These are phyloP conservation scores for Sebastes trivittatus DNA, from an alignment of 2,797 vertebrate species.

Conservation along the genomic window DNA sequence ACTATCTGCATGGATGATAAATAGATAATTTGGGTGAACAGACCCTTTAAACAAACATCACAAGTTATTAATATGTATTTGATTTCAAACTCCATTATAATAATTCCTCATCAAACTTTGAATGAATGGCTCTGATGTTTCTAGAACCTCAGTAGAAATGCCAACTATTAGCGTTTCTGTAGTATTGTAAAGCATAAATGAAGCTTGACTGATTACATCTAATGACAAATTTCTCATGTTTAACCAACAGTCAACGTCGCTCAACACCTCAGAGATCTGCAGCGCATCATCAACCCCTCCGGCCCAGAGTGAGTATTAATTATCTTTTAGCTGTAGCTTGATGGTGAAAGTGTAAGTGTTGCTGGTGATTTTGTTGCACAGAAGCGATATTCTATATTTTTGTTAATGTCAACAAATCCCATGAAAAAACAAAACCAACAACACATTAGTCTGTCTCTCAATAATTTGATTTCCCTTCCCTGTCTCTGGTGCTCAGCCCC, in stretches of 20 bases:
- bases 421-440: not conserved
- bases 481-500: not conserved
- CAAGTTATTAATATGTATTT: not conserved
- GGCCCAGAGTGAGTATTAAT: slow-evolving; percentile 55
- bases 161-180: not conserved
- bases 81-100: not conserved
- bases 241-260: slow-evolving; percentile 18
- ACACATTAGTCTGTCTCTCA: not conserved
- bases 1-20: not conserved
- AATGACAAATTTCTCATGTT: slow-evolving; percentile 10
- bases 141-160: not conserved
- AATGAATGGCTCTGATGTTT: not conserved
- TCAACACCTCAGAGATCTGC: slow-evolving; percentile 63
- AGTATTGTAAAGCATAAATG: not conserved
- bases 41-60: not conserved
- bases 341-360: not conserved
- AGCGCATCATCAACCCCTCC: slow-evolving; percentile 54
- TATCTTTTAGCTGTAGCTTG: not conserved
- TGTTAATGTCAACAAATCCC: not conserved
- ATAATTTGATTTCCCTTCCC: not conserved
- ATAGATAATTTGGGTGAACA: not conserved
- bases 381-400: not conserved
- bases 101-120: not conserved
- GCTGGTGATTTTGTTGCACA: not conserved
- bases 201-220: not conserved